Percentiles rank a stretch among this genome's conserved stretches.
Evolutionary conservation across 2,113 vertebrate genomes (phyloP).

Genomic region (Odontophorus gujanensis): DNA sequence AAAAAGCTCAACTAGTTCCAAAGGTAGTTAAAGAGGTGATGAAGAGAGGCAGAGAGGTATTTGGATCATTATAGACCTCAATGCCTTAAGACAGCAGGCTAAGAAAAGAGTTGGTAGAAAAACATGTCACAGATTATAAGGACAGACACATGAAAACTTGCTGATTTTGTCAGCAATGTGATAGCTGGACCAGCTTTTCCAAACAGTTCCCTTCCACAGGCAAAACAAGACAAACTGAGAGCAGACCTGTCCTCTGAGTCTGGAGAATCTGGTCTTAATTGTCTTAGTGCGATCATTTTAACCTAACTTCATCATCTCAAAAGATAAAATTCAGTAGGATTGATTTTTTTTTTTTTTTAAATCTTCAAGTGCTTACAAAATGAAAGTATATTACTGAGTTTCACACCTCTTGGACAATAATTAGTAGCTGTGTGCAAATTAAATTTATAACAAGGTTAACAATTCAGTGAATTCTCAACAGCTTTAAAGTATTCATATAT

Average conservation of each 20-base stretch:
- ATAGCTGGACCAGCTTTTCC: not conserved
- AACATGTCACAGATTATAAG: not conserved
- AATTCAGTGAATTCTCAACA: slow-evolving; percentile 27
- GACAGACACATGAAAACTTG: not conserved
- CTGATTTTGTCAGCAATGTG: not conserved
- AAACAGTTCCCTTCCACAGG: not conserved
- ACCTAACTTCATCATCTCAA: not conserved
- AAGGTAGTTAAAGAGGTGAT: not conserved
- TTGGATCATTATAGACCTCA: not conserved
- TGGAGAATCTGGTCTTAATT: not conserved
- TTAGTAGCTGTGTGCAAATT: slow-evolving; percentile 48
- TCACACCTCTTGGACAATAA: slow-evolving; percentile 24
- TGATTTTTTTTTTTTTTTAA: not conserved
- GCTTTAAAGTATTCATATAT: slow-evolving; percentile 9
- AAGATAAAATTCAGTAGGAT: not conserved
- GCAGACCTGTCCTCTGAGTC: not conserved
- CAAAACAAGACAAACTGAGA: not conserved
- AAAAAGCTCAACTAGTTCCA: not conserved
- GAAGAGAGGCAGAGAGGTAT: not conserved
- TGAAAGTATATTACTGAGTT: not conserved
- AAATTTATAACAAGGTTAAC: slow-evolving; percentile 49
- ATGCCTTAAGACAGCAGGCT: not conserved
- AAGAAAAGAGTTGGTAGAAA: not conserved
- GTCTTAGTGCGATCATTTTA: not conserved
- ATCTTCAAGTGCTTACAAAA: not conserved